Evolutionary conservation across 2,888 invertebrate genomes (phyloP).

Genomic region (Anodontia alba): DNA sequence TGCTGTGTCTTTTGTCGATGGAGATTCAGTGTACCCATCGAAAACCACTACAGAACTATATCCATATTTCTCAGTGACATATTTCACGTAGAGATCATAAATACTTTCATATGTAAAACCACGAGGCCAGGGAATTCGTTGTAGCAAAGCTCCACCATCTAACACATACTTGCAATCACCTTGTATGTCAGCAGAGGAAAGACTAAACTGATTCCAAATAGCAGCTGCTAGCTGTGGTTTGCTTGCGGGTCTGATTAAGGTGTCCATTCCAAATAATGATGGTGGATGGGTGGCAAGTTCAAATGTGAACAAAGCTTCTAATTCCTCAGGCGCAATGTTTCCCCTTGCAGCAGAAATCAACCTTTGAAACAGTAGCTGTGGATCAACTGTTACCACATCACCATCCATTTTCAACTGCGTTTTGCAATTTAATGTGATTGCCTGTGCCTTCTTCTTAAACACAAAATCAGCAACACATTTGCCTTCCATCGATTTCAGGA

Average conservation of each 20-base stretch:
- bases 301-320: neutral
- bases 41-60: constrained; percentile 17
- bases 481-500: constrained; percentile 46
- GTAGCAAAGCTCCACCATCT: constrained; percentile 63
- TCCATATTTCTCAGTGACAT: neutral
- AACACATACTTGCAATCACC: neutral
- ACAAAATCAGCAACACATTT: constrained; percentile 18
- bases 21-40: constrained; percentile 12
- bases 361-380: constrained; percentile 8
- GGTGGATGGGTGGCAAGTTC: neutral
- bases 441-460: constrained; percentile 38
- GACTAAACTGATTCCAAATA: neutral
- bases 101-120: neutral
- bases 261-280: neutral
- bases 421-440: constrained; percentile 30
- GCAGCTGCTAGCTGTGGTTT: neutral
- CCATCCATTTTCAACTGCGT: constrained; percentile 22
- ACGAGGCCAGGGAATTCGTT: constrained; percentile 55
- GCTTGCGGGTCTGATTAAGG: neutral
- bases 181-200: neutral
- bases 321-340: neutral
- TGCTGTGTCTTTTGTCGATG: constrained; percentile 10
- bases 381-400: constrained; percentile 6
- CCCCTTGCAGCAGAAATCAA: constrained; percentile 16
- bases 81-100: constrained; percentile 8